Conservation (phyloP, 2,113 vertebrate genomes). For the Toxotes jaculatrix region DNA sequence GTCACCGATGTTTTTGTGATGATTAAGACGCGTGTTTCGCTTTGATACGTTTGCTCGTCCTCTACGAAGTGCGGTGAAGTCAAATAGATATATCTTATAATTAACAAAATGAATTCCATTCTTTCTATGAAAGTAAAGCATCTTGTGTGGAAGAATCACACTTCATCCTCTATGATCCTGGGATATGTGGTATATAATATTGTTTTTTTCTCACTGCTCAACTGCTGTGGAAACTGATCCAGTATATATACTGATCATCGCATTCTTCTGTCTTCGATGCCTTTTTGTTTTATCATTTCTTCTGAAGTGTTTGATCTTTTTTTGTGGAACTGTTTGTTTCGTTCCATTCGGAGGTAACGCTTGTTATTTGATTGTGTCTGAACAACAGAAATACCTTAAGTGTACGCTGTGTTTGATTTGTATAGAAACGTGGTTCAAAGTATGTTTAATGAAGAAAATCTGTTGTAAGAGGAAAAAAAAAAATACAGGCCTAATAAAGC, state of each 20-base stretch:
- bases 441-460: slow-evolving; percentile 70
- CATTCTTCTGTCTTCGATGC: slow-evolving; percentile 69
- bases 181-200: slow-evolving; percentile 55
- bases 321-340: slow-evolving; percentile 49
- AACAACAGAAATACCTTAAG: slow-evolving; percentile 71
- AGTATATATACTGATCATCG: slow-evolving; percentile 62
- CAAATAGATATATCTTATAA: slow-evolving; percentile 68
- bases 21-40: slow-evolving; percentile 31
- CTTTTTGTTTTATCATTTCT: slow-evolving; percentile 63
- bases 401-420: slow-evolving; percentile 78
- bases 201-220: slow-evolving; percentile 52
- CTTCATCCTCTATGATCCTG: slow-evolving; percentile 73
- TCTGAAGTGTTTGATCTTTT: slow-evolving; percentile 29
- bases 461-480: slow-evolving; percentile 59
- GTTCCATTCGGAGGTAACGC: slow-evolving; percentile 63
- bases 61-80: slow-evolving; percentile 67
- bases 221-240: slow-evolving; percentile 63
- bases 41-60: slow-evolving; percentile 55
- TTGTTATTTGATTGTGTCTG: slow-evolving; percentile 69
- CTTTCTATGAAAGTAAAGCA: slow-evolving; percentile 97
- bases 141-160: slow-evolving; percentile 83
- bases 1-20: slow-evolving; percentile 28
- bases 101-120: slow-evolving; percentile 87
- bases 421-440: slow-evolving; percentile 72
- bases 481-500: slow-evolving; percentile 55